Evolutionary conservation across 2,113 vertebrate genomes (phyloP), one percentile per base, ranked within the genome.

Genomic region (Erinaceus europaeus): DNA sequence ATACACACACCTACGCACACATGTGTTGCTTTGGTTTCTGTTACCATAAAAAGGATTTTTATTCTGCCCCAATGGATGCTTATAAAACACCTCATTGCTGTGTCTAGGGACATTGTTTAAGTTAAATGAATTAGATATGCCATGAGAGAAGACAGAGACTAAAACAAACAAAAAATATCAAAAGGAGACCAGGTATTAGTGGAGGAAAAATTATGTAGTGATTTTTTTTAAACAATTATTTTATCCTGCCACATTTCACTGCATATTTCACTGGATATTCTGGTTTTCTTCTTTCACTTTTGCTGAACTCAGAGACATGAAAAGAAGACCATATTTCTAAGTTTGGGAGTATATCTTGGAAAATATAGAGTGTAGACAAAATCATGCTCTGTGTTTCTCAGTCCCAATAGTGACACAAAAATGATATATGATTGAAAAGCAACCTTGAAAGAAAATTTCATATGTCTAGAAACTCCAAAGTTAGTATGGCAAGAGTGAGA

Each of bases 41-140:
- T 87, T 74, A 74, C 64, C 46, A 59, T 32, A 73, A 46, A n/a
- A 84, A 78, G 36, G 18, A 14, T 64, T 92, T 81, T 38, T 76
- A 84, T 61, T 65, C 61, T 38, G n/a, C 12, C 46, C 50, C 68
- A 72, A 23, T 88, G 36, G 67, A 40, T 88, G 42, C 73, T 88
- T 64, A 88, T 44, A 82, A 15, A 87, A 57, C 27, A 85, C n/a
- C 36, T 92, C 61, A 90, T 69, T 68, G 50, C 48, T 88, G 68
- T 77, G 34, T 86, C 76, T 64, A 74, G 73, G 69, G 90, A 90
- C 29, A 44, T 9, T 68, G 20, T 18, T 85, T 67, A 85, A 82
- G 88, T 80, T 86, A 88, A 94, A 65, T 23, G 46, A 85, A 52
- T 38, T 72, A 40, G 48, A 85, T 74, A 90, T 68, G 27, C 48